Evolutionary conservation across 2,113 vertebrate species (phyloP), one percentile per base, ranked within the genome.

Genomic region (Myrmophylax atrothorax): DNA sequence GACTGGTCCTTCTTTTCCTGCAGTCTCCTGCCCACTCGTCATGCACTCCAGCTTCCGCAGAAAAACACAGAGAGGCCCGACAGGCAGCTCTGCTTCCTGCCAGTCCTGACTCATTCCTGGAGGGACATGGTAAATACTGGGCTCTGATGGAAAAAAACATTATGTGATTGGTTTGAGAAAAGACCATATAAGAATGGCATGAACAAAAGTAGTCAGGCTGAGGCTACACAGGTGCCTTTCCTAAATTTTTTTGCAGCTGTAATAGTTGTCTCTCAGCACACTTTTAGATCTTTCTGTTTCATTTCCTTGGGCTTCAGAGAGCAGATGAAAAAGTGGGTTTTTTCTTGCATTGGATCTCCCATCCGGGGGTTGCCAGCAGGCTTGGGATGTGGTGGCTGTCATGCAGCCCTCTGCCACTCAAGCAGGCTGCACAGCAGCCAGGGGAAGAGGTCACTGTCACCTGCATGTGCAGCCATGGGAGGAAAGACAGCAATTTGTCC

Each of bases 41-140:
- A 85, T 75, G 90, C 19, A 5, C 91, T 94, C 81, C 87, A 50
- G 81, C 89, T 97, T 93, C 94, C 87, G 12, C 87, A 94, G 93
- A 86, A 94, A 95, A 97, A 94, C 91, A 90, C 70, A 93, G 89
- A 2, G 23, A 52, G 82, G 59, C 78, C 90, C 35, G 7, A 72
- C 81, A 95, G 87, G 92, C 92, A 96, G 78, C 84, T 89, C 69
- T 79, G 95, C 94, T 96, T 97, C 96, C 95, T 96, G 94, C 87
- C 75, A 69, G 89, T 89, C 95, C 94, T 97, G 95, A 95, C 94
- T 97, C 95, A 97, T 87, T 96, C 81, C 93, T 94, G 92, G 82
- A 89, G 87, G 94, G 89, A 96, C 13, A 3, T 50, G 90, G 89
- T 90, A 91, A 89, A 95, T 97, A 76, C 93, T 74, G 95, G 89